Base-by-base conservation (phyloP, 2,888 invertebrate genomes). In the Drosophila mayaguana region DNA sequence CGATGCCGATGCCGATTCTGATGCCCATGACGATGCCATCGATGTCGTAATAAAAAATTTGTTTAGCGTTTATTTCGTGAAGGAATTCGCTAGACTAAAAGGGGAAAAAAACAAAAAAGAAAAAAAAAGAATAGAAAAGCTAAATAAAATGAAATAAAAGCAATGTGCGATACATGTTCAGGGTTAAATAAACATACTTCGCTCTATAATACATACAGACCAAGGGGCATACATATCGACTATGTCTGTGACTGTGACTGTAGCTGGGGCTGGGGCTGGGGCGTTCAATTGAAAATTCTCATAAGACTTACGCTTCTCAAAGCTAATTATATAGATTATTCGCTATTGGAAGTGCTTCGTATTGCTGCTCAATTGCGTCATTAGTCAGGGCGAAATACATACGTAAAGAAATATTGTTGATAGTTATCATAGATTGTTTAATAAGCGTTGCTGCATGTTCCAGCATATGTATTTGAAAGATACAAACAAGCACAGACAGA, bases 21-120 rank as follows among this genome's bases (percentile, higher is more conserved):
- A 45, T 68, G 71, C 54, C 66, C 20, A 55, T 57, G 72, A 62
- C 72, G 72, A 18, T 55, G 72, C 32, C 63, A 14, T n/a, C 61
- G 78, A 78, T 88, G 87, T 88, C 87, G 84, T 83, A 84, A 89
- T 87, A 62, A 65, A 71, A 83, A 72, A 40, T 45, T 64, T 88
- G 83, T 86, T 88, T 83, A 81, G 74, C 81, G 66, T 88, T 59
- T 48, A 59, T 64, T 75, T 74, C 78, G 73, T 78, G 72, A 62
- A 83, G 72, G 78, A 86, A 85, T 85, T 77, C 53, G 53, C 55
- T 63, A 77, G 65, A 61, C 53, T 59, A 61, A 50, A 50, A 50
- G 6, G 28, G 8, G 28, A 8, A 3, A 18, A 32, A 3, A 48
- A 8, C 3, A 1, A 22, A n/a, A 43, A 2, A 20, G 20, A 6